These are phyloP conservation scores for Gadus chalcogrammus DNA, from an alignment of 2,113 vertebrate species.

Conservation along the genomic window DNA sequence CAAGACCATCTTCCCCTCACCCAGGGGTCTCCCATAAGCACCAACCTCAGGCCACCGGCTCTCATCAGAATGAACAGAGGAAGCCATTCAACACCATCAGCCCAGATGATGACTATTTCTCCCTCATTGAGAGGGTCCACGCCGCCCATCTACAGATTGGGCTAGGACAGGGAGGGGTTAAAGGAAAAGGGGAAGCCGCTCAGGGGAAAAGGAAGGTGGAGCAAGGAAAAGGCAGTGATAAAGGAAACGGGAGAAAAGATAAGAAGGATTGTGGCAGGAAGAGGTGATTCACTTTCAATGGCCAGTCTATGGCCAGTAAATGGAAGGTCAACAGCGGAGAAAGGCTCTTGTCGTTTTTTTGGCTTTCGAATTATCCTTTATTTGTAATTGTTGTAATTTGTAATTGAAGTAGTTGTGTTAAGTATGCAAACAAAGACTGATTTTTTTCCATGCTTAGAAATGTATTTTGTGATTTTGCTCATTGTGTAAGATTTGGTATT, in stretches of 20 bases:
- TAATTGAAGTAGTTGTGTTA: too few species aligned
- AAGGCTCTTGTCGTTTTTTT: not conserved
- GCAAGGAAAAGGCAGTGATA: constrained; percentile 33
- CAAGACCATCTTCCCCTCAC: constrained; percentile 49
- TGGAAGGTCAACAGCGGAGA: too few species aligned
- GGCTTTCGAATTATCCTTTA: too few species aligned
- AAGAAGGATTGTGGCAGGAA: constrained; percentile 47
- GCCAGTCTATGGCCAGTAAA: not conserved
- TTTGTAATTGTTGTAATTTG: too few species aligned
- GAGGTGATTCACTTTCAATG: constrained; percentile 15
- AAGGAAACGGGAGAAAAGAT: constrained; percentile 54
- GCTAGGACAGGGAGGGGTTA: not conserved
- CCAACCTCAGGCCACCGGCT: not conserved
- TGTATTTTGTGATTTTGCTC: too few species aligned
- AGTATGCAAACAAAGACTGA: too few species aligned
- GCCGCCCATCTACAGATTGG: constrained; percentile 51
- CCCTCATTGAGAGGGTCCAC: constrained; percentile 65
- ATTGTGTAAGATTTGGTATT: too few species aligned
- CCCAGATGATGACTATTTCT: constrained; percentile 59
- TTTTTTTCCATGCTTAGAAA: too few species aligned
- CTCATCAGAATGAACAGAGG: constrained; percentile 4
- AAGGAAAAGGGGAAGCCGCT: constrained; percentile 2
- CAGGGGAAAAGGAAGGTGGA: not conserved
- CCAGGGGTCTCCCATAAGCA: constrained; percentile 7
- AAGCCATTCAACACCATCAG: constrained; percentile 24